These are phyloP conservation scores for Cyprinus carpio DNA, from an alignment of 2,113 vertebrate genomes.

Conservation along the genomic window DNA sequence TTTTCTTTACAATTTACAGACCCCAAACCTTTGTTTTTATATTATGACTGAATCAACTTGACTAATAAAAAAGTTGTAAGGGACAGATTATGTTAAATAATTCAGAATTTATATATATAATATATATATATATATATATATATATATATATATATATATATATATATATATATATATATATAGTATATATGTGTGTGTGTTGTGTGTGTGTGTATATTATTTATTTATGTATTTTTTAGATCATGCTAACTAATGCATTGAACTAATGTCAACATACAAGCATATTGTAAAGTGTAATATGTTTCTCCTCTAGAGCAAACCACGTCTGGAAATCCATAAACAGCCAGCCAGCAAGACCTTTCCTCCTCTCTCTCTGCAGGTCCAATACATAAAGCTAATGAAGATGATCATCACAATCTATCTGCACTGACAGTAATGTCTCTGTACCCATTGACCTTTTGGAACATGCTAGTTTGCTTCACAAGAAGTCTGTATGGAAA, in stretches of 20 bases:
- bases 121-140: no score
- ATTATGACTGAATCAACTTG: no score
- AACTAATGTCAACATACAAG: not conserved
- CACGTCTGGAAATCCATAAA: not conserved
- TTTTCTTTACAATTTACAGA: no score
- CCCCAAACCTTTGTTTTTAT: no score
- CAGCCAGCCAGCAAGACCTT: not conserved
- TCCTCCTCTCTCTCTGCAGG: conserved; percentile 26
- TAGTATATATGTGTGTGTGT: no score
- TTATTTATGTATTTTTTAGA: not conserved
- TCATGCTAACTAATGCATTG: not conserved
- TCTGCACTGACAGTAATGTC: conserved; percentile 38
- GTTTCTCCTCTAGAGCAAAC: not conserved
- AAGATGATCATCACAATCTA: conserved; percentile 36
- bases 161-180: no score
- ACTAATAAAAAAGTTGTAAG: no score
- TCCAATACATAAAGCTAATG: conserved; percentile 25
- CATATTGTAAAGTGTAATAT: not conserved
- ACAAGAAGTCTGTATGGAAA: not conserved
- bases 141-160: no score
- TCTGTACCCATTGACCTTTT: conserved; percentile 47
- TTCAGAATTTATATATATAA: no score
- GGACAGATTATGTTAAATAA: no score
- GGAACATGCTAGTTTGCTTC: conserved; percentile 22
- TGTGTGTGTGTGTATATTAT: no score